These are phyloP conservation scores for Adineta ricciae DNA, from an alignment of 2,888 invertebrate species.

Conservation along the genomic window DNA sequence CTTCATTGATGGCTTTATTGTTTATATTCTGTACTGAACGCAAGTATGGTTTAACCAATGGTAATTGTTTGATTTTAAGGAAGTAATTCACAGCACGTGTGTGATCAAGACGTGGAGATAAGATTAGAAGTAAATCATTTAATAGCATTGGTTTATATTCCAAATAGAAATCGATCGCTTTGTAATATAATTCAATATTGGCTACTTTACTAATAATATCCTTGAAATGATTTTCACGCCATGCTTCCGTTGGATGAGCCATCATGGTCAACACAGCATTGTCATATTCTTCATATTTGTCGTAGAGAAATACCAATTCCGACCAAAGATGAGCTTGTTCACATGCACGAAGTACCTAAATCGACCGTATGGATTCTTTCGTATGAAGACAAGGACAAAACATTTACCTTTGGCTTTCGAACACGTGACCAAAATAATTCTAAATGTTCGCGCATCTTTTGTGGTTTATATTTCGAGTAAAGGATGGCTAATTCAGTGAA, in stretches of 20 bases:
- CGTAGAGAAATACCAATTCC: slow-evolving; percentile 93
- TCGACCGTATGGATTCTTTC: background rate
- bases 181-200: slow-evolving; percentile 97
- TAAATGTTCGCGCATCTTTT: slow-evolving; percentile 95
- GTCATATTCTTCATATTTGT: slow-evolving; percentile 99
- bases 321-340: slow-evolving; percentile 99
- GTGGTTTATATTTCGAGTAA: slow-evolving; percentile 96
- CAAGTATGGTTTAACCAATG: slow-evolving; percentile 91
- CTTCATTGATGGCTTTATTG: slow-evolving; percentile 98
- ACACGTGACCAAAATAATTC: slow-evolving; percentile 99
- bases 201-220: slow-evolving; percentile 68
- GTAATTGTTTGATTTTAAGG: slow-evolving; percentile 69
- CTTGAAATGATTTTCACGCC: slow-evolving; percentile 99
- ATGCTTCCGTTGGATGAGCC: slow-evolving; percentile 96
- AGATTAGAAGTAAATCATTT: slow-evolving; percentile 84
- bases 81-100: slow-evolving; percentile 66
- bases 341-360: slow-evolving; percentile 79
- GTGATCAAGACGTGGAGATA: slow-evolving; percentile 96
- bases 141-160: slow-evolving; percentile 90
- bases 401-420: slow-evolving; percentile 76
- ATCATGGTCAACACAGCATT: slow-evolving; percentile 99
- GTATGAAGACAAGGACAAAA: background rate
- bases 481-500: slow-evolving; percentile 97
- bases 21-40: slow-evolving; percentile 93
- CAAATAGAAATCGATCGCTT: slow-evolving; percentile 95